phyloP scores from a whole-genome alignment of 53 echinoderm and acorn worm species.

The Crossaster papposus region DNA sequence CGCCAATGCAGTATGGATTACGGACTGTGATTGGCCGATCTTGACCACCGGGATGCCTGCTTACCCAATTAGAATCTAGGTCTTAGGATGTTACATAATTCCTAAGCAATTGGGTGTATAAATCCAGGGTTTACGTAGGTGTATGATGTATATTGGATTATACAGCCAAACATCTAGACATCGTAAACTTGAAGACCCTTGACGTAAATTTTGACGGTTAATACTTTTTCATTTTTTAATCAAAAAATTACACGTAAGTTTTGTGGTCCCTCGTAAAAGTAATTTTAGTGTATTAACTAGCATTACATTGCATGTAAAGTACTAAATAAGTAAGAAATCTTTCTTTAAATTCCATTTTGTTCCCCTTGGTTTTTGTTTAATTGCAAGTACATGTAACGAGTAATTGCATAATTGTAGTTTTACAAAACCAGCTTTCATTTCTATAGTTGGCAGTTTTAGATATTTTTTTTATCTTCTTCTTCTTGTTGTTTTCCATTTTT shows the following conservation, averaged over 20 bases:
- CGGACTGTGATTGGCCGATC: constrained; percentile 56
- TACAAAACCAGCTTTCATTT: no score
- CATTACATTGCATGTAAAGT: neutral
- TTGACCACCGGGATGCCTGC: constrained; percentile 64
- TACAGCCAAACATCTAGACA: neutral
- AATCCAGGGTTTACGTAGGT: neutral
- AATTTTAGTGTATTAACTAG: neutral
- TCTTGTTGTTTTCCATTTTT: no score
- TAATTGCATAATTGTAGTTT: no score
- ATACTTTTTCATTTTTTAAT: constrained; percentile 11
- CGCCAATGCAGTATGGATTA: constrained; percentile 82
- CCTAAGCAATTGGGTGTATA: constrained; percentile 6
- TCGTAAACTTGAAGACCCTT: constrained; percentile 6
- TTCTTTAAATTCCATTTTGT: neutral
- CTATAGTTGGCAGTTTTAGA: no score
- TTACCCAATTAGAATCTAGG: constrained; percentile 49
- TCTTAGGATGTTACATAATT: constrained; percentile 20
- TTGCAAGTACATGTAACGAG: no score
- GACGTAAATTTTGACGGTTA: neutral
- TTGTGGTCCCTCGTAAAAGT: neutral
- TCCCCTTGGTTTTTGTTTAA: no score
- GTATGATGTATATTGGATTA: neutral
- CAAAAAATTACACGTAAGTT: neutral
- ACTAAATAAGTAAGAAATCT: neutral
- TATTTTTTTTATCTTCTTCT: no score